phyloP scores from a whole-genome alignment of 2,113 vertebrate genomes.

The Eubucco bourcierii region DNA sequence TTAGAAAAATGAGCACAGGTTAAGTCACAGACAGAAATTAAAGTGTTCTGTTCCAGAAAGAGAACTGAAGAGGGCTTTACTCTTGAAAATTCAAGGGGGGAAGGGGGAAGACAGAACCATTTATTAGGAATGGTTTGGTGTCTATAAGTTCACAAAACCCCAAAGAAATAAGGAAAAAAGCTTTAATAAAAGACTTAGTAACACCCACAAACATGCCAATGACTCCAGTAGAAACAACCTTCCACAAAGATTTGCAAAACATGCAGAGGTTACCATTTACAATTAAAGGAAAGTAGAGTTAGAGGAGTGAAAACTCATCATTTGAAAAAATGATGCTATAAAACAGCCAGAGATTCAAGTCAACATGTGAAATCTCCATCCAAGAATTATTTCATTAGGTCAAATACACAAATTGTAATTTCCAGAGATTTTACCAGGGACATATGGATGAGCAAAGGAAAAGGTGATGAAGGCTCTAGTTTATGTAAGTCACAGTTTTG shows the following conservation, averaged over 20 bases:
- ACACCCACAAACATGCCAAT: constrained; percentile 20
- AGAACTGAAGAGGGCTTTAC: neutral
- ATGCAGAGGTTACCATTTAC: constrained; percentile 5
- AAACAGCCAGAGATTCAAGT: neutral
- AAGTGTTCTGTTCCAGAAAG: neutral
- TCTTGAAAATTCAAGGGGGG: neutral
- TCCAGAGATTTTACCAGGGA: neutral
- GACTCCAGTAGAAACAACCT: neutral
- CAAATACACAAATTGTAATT: neutral
- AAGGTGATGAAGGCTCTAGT: neutral
- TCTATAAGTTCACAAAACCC: neutral
- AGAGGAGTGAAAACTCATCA: neutral
- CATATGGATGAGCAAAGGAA: neutral
- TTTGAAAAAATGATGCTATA: neutral
- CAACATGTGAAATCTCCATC: neutral
- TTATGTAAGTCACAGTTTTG: neutral
- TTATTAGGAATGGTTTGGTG: neutral
- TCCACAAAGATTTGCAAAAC: neutral
- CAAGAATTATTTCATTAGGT: neutral
- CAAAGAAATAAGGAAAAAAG: neutral
- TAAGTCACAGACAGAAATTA: neutral
- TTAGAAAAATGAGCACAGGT: neutral
- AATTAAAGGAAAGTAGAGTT: neutral
- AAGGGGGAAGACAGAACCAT: neutral
- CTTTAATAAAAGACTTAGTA: neutral